Evolutionary conservation across 2,888 invertebrate genomes (phyloP), one percentile per base, ranked within the genome.

Genomic region (Laspeyria flexula): DNA sequence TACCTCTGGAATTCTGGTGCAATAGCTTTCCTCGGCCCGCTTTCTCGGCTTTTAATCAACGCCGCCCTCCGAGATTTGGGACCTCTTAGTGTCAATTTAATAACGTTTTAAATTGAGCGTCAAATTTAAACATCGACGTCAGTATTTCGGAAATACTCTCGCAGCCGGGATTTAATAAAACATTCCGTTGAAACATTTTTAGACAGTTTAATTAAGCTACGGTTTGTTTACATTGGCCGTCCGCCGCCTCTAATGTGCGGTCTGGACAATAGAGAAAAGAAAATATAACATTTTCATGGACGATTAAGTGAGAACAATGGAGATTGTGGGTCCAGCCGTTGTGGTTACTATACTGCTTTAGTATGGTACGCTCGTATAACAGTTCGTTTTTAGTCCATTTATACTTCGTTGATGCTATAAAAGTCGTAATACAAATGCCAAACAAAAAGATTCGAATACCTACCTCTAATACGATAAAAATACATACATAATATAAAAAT

Each of bases 41-140:
- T 63, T 55, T 58, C 57, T 55, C 58, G 68, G 71, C 75, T 79
- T 84, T 86, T 85, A 86, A 86, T 86, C 84, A 85, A 81, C 68
- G 73, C 71, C 61, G 48, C 72, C 73, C 77, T 65, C 56, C 30
- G 72, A 57, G 67, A 64, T 71, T 70, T 62, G 77, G 72, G 73
- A 75, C 70, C 74, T 75, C 70, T 75, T 77, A 75, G 72, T 79
- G 77, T 79, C 80, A 79, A 79, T 83, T 85, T 83, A 84, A 84
- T 83, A 80, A 76, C 71, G 65, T 63, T 75, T 75, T 66, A 74
- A 77, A 79, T 73, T 71, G 70, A 67, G 68, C 73, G 69, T 65
- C 58, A 66, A 77, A 79, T 80, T 74, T 69, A 66, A 73, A 73
- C 68, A 62, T 66, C 47, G 66, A 59, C 50, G 13, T 31, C 52